Conservation (phyloP, 1,140 invertebrate species). For the Platorchestia sp. region DNA sequence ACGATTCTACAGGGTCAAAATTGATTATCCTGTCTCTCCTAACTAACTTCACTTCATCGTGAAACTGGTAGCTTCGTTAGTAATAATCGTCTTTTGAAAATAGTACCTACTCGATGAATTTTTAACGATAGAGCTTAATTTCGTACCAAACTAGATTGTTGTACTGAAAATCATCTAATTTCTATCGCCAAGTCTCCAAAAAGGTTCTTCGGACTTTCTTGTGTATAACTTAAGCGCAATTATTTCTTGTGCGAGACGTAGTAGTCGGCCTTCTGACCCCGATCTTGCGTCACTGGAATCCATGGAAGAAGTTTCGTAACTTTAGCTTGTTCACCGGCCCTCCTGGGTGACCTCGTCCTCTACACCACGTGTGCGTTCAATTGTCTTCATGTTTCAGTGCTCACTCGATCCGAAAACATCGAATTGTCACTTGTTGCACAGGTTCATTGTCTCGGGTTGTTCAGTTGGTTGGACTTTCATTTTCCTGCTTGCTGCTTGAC, state of each 20-base stretch:
- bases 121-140: not conserved
- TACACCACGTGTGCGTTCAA: not conserved
- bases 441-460: not conserved
- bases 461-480: not conserved
- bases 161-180: not conserved
- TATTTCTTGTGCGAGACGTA: not conserved
- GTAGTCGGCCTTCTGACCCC: not conserved
- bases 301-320: not conserved
- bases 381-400: not conserved
- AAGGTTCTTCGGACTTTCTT: not conserved
- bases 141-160: not conserved
- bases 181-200: not conserved
- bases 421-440: not conserved
- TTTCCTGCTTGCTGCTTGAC: not conserved
- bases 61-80: not conserved
- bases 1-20: not conserved
- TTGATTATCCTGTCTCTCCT: not conserved
- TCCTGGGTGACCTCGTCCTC: not conserved
- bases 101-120: not conserved
- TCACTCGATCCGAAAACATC: not conserved
- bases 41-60: not conserved
- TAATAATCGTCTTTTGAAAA: not conserved
- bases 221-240: not conserved
- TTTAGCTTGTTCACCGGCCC: not conserved
- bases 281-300: not conserved